Conservation (phyloP, 2,888 invertebrate genomes). For the Myopa testacea region DNA sequence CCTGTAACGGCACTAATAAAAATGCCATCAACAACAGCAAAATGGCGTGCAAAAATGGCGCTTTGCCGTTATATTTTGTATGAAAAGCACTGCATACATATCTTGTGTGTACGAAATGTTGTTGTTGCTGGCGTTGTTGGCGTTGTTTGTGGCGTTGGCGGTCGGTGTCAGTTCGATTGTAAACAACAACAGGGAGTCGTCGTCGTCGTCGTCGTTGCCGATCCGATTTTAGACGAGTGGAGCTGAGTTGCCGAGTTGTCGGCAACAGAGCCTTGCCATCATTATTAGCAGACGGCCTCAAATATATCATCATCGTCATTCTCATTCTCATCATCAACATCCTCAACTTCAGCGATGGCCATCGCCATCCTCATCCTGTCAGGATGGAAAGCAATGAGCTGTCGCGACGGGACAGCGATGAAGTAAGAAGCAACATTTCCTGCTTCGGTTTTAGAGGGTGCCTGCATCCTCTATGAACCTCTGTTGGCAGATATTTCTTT, state of each 20-base stretch:
- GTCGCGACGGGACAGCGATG: not conserved
- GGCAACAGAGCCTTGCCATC: constrained; percentile 8
- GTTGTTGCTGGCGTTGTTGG: constrained; percentile 22
- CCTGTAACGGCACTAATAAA: constrained; percentile 67
- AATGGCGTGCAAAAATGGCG: constrained; percentile 52
- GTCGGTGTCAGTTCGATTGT: constrained; percentile 36
- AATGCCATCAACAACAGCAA: constrained; percentile 52
- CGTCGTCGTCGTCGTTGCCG: constrained; percentile 19
- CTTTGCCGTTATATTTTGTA: constrained; percentile 44
- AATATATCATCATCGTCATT: not conserved
- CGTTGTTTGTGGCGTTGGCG: constrained; percentile 33
- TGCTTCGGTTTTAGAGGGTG: too few species aligned
- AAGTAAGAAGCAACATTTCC: not conserved
- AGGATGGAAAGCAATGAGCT: not conserved
- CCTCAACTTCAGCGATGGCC: constrained; percentile 10
- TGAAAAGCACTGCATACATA: constrained; percentile 34
- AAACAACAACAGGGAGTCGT: constrained; percentile 33
- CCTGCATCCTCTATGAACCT: too few species aligned
- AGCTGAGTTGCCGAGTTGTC: constrained; percentile 28
- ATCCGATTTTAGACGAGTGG: constrained; percentile 12
- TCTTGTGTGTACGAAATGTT: constrained; percentile 4
- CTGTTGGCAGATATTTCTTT: too few species aligned
- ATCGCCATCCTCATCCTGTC: not conserved
- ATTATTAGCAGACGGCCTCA: constrained; percentile 1
- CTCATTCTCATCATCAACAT: not conserved